Percentiles rank a stretch among this genome's conserved stretches.
Evolutionary conservation across 2,113 vertebrate genomes (phyloP).

Genomic region (Salminus brasiliensis): DNA sequence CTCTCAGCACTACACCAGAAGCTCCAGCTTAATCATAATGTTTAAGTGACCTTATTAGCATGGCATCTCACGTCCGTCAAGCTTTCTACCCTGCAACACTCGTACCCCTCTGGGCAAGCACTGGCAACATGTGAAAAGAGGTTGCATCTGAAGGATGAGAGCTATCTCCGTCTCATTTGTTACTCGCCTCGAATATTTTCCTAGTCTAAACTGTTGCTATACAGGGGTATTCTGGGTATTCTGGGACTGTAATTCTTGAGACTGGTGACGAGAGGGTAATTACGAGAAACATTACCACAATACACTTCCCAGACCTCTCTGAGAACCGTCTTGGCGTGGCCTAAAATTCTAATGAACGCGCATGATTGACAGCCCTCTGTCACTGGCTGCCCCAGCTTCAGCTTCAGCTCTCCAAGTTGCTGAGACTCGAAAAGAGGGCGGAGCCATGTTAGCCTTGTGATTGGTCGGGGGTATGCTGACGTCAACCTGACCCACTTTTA

Average conservation of each 20-base stretch:
- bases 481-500: too few species aligned
- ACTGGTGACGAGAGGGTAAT: too few species aligned
- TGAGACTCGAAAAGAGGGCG: too few species aligned
- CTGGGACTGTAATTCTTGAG: not conserved
- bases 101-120: not conserved
- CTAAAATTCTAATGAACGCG: too few species aligned
- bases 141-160: not conserved
- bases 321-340: too few species aligned
- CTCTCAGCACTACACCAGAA: not conserved
- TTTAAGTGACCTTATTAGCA: constrained; percentile 9
- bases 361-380: too few species aligned
- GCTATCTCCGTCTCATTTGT: not conserved
- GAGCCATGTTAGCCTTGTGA: too few species aligned
- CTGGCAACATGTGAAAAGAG: not conserved
- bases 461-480: too few species aligned
- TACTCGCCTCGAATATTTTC: not conserved
- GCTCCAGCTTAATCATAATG: not conserved
- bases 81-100: not conserved
- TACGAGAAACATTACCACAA: too few species aligned
- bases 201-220: not conserved
- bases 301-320: too few species aligned
- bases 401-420: too few species aligned
- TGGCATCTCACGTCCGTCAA: not conserved
- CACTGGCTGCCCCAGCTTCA: too few species aligned
- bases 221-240: not conserved